Base-by-base conservation (phyloP, 2,797 vertebrate species). In the Cyprinodon diabolis region DNA sequence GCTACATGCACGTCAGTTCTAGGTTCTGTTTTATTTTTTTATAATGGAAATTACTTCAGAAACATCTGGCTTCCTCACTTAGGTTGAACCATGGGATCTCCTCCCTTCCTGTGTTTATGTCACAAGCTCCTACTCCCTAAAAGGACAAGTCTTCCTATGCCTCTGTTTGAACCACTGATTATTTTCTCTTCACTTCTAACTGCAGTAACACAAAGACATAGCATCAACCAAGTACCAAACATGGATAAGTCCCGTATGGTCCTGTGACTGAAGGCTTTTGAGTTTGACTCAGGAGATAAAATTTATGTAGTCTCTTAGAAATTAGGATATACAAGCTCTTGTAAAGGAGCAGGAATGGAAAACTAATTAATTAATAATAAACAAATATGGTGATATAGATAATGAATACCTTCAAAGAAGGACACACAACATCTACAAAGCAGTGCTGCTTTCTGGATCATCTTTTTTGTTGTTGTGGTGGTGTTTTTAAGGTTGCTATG, bases 41-140 rank as follows among this genome's bases (percentile, higher is more conserved):
- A 43, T 43, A 43, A 5, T 43, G 40, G 4, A 43, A 43, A 43
- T 43, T 40, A 21, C 23, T 73, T n/a, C 23, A 66, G 84, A 87
- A 89, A 88, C 86, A 87, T 81, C 74, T 85, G 77, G 25, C 54
- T 75, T 56, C 35, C 49, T 69, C 54, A 69, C 35, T 69, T 19
- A 63, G 69, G 30, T 11, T 73, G 9, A 78, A 73, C 69, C 52
- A 37, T 56, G 63, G 71, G 74, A 81, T 81, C 77, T 72, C 66
- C 69, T 90, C 91, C 90, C 90, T 92, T 92, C 90, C 92, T 89
- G 82, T 91, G 88, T 92, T 91, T 90, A 91, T 85, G 48, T 72
- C 81, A 77, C 74, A 25, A 47, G 30, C 65, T 7, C 57, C 15
- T 15, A 51, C 49, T 2, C 48, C 12, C 48, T 19, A 43, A 6